These are phyloP conservation scores for Erynnis tages DNA, from an alignment of 2,888 invertebrate species.

Conservation along the genomic window DNA sequence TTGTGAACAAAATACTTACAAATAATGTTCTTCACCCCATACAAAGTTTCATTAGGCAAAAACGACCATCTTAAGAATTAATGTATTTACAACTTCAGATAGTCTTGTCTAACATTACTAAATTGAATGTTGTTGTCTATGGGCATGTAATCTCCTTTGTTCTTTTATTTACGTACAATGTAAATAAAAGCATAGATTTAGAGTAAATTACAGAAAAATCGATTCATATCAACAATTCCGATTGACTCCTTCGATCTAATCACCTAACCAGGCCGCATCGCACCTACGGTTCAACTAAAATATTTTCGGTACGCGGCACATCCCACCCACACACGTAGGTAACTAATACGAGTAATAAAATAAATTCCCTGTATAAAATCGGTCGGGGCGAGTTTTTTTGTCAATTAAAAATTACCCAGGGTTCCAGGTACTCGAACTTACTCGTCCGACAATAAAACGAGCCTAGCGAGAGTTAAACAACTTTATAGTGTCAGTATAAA, in stretches of 20 bases:
- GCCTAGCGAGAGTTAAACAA: background rate
- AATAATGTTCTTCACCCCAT: no score
- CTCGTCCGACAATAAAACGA: conserved; percentile 28
- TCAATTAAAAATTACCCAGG: conserved; percentile 78
- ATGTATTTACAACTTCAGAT: no score
- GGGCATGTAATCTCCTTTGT: no score
- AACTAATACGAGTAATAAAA: conserved; percentile 68
- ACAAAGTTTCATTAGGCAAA: no score
- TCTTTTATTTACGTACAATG: no score
- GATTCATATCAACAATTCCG: no score
- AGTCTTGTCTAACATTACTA: no score
- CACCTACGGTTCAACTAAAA: background rate
- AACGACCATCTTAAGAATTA: no score
- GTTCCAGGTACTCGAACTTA: conserved; percentile 63
- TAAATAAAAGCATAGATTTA: no score
- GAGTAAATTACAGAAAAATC: no score
- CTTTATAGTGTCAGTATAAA: background rate
- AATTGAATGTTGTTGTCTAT: no score
- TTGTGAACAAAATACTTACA: no score
- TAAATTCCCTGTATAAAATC: conserved; percentile 75
- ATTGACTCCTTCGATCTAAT: conserved; percentile 4
- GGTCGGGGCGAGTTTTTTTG: conserved; percentile 71
- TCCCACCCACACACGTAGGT: conserved; percentile 51
- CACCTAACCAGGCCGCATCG: background rate
- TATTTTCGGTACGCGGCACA: conserved; percentile 22